Evolutionary conservation across 2,888 invertebrate species (phyloP).

Genomic region (Cheilosia grossa): DNA sequence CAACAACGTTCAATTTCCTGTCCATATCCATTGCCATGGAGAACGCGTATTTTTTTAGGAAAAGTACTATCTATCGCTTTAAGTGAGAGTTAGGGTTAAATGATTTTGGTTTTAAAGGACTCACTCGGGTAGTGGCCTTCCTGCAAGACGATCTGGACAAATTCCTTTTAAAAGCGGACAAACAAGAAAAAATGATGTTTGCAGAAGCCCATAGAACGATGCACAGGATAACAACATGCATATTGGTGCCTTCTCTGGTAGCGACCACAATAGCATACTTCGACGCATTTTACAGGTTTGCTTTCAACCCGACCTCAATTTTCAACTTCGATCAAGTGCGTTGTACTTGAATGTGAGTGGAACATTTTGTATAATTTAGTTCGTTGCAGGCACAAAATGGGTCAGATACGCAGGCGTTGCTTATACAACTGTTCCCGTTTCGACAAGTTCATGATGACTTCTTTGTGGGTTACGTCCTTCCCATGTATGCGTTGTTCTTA

Average conservation of each 20-base stretch:
- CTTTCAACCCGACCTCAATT: too few relatives aligned
- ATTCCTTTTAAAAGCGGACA: conserved; percentile 75
- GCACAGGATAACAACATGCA: too few relatives aligned
- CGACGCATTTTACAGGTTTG: too few relatives aligned
- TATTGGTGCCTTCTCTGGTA: too few relatives aligned
- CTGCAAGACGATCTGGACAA: conserved; percentile 76
- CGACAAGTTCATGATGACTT: conserved; percentile 77
- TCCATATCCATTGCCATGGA: conserved; percentile 77
- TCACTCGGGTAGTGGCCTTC: conserved; percentile 76
- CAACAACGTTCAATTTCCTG: conserved; percentile 78
- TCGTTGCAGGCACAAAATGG: conserved; percentile 67
- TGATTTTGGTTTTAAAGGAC: conserved; percentile 66
- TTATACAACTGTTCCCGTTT: conserved; percentile 79
- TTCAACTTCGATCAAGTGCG: too few relatives aligned
- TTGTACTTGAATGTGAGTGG: too few relatives aligned
- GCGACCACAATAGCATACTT: too few relatives aligned
- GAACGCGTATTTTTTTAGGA: conserved; percentile 77
- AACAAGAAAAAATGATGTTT: neutral
- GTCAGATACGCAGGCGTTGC: conserved; percentile 77
- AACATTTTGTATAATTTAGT: neutral
- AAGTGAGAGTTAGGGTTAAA: too few relatives aligned
- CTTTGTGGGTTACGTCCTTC: conserved; percentile 76
- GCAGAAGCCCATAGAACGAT: too few relatives aligned
- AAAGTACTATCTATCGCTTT: conserved; percentile 66
- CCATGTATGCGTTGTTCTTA: conserved; percentile 76